These are phyloP conservation scores for Craterocephalus amniculus DNA, from an alignment of 2,797 vertebrate species.

Conservation along the genomic window DNA sequence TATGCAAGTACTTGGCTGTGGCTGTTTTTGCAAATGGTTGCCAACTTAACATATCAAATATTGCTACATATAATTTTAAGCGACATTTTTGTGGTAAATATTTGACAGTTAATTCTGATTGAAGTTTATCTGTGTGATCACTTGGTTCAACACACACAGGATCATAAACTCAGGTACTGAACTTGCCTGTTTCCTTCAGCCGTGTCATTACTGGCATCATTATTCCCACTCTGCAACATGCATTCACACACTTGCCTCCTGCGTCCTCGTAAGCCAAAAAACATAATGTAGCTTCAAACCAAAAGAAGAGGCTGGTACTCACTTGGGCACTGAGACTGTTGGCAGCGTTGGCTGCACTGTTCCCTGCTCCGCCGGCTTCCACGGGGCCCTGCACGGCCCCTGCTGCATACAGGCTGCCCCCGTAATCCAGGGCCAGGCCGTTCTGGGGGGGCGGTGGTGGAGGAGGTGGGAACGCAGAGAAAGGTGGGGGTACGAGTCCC, in stretches of 20 bases:
- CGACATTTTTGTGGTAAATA: not conserved
- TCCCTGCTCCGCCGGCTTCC: conserved; percentile 74
- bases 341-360: conserved; percentile 65
- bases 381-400: conserved; percentile 80
- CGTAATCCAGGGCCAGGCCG: conserved; percentile 84
- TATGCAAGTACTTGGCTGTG: too few relatives aligned
- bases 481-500: conserved; percentile 82
- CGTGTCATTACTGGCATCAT: not conserved
- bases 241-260: not conserved
- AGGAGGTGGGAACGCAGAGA: conserved; percentile 84
- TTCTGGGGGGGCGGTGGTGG: conserved; percentile 86
- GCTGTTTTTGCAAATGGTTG: too few relatives aligned
- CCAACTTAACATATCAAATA: too few relatives aligned
- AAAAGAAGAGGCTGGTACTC: conserved; percentile 64
- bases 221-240: conserved; percentile 10
- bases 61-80: not conserved
- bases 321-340: conserved; percentile 80
- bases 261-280: conserved; percentile 26
- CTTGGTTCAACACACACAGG: not conserved
- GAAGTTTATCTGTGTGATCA: too few relatives aligned
- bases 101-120: not conserved
- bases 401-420: conserved; percentile 77
- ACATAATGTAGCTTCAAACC: conserved; percentile 34
- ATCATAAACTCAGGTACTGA: not conserved
- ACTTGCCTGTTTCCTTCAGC: not conserved